Percentiles rank a stretch among this genome's conserved stretches.
phyloP scores from a whole-genome alignment of 2,888 invertebrate genomes.

The Troides oblongomaculatus region DNA sequence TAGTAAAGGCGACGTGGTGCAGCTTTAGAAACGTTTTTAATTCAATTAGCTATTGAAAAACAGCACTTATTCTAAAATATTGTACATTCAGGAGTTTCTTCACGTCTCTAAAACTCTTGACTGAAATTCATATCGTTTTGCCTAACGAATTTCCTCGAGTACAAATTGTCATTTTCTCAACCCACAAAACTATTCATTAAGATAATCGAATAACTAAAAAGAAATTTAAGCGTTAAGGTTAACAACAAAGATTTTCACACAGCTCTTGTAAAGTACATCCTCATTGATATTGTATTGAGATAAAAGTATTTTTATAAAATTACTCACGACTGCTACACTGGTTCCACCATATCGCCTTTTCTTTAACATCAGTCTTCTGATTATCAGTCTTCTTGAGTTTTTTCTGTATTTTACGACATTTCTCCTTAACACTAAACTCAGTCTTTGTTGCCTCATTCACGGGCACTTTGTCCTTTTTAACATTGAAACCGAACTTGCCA shows the following conservation, averaged over 20 bases:
- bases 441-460: constrained; percentile 56
- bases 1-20: background rate
- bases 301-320: background rate
- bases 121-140: too few relatives aligned
- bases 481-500: constrained; percentile 67
- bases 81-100: too few relatives aligned
- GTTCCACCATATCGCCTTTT: constrained; percentile 78
- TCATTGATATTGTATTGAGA: background rate
- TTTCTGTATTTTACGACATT: constrained; percentile 70
- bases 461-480: constrained; percentile 70
- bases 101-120: too few relatives aligned
- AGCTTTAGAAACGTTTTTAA: background rate
- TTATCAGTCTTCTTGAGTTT: constrained; percentile 76
- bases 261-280: too few relatives aligned
- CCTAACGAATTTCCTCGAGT: too few relatives aligned
- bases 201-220: too few relatives aligned
- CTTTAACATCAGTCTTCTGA: constrained; percentile 69
- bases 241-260: too few relatives aligned
- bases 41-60: background rate
- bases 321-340: constrained; percentile 75
- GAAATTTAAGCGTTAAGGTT: too few relatives aligned
- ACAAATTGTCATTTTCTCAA: too few relatives aligned
- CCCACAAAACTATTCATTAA: too few relatives aligned
- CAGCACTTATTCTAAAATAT: background rate
- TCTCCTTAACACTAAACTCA: constrained; percentile 76